phyloP scores from a whole-genome alignment of 2,113 vertebrate genomes.

The Hemiprocne comata region DNA sequence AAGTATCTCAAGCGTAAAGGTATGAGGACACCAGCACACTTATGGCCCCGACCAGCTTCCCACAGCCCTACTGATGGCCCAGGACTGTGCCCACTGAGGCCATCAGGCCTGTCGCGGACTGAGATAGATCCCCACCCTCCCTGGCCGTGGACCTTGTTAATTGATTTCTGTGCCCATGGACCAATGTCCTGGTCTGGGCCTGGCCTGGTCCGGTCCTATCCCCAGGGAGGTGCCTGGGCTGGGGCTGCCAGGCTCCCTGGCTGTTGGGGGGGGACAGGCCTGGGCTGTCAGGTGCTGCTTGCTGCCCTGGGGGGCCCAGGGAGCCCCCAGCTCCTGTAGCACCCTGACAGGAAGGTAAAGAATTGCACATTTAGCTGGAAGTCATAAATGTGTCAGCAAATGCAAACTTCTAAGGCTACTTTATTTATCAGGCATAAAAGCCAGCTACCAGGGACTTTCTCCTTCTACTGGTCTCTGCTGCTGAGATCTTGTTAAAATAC shows the following conservation, averaged over 20 bases:
- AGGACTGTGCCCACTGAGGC: neutral
- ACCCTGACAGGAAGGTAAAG: neutral
- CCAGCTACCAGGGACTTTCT: neutral
- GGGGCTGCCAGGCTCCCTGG: neutral
- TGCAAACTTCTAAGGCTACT: neutral
- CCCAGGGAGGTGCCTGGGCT: neutral
- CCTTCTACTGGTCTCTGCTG: neutral
- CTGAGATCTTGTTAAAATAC: neutral
- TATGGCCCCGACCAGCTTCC: neutral
- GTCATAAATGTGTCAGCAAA: neutral
- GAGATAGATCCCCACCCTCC: too few species aligned
- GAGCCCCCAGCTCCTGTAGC: rapidly evolving
- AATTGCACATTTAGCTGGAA: neutral
- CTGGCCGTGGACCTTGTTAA: neutral
- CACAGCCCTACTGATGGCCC: rapidly evolving
- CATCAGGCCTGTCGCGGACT: too few species aligned
- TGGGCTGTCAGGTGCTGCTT: neutral
- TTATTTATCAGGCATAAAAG: neutral
- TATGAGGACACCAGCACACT: neutral
- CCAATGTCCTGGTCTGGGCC: neutral
- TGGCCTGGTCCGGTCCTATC: neutral
- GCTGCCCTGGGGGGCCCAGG: neutral
- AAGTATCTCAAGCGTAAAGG: neutral
- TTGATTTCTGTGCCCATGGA: neutral
- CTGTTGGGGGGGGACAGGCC: neutral